Evolutionary conservation across 2,888 invertebrate species (phyloP), one percentile per base, ranked within the genome.

Genomic region (Agrochola litura): DNA sequence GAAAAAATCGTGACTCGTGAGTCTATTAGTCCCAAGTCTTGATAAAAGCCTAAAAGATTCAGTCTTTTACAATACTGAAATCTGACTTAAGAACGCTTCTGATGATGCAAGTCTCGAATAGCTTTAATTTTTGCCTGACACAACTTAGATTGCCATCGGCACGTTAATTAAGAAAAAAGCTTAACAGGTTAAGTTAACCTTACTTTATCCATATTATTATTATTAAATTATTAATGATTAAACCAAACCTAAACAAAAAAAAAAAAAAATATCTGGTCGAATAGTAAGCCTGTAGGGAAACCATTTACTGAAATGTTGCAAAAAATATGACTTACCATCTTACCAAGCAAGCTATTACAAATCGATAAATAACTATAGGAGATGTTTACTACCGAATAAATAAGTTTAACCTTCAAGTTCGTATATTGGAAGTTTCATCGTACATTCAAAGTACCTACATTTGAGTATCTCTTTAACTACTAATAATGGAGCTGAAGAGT

Each of bases 361-460:
- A 76, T 76, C 41, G 49, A 66, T 76, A 67, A 66, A 66, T 25
- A 6, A n/a, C 19, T 16, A 2, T 4, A 66, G 25, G 6, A 58
- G 56, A 46, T 76, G 65, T 30, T 76, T 64, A 25, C 25, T 58
- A 25, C 19, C 67, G 52, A n/a, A 22, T 63, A 22, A 1, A 54
- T 76, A 49, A 56, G 10, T 69, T 49, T 56, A 70, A 77, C 49
- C 56, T 77, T 77, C 64, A 78, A 43, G 30, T 68, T 61, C 52
- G 25, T 37, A 2, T 41, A 41, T 25, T 22, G 30, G 10, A 63
- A 6, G 46, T 10, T 64, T 64, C 19, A 63, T 56, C 22, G 22
- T 2, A 75, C 12, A 30, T 76, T 76, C 1, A 75, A 64, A 74
- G 54, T 30, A 9, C n/a, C n/a, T n/a, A n/a, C 12, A 75, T 43